phyloP scores from a whole-genome alignment of 37 sponge, comb jelly and placozoan species.

The Theonella swinhoei region DNA sequence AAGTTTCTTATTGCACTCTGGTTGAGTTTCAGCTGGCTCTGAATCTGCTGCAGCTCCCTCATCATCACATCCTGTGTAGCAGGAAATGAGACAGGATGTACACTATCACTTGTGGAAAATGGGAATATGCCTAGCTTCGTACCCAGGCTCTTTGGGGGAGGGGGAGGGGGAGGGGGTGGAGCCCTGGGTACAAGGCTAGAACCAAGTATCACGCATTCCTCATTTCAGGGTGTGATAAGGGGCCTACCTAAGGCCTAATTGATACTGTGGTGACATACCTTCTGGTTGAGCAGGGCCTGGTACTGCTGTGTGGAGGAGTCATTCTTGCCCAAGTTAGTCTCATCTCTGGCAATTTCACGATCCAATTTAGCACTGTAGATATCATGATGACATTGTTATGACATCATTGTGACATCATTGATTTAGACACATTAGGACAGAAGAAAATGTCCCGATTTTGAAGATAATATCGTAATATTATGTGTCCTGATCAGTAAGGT shows the following conservation, averaged over 20 bases:
- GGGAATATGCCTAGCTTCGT: too few relatives aligned
- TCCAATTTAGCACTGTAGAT: background rate
- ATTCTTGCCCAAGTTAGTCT: background rate
- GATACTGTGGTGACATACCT: background rate
- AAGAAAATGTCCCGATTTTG: too few relatives aligned
- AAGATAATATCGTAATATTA: too few relatives aligned
- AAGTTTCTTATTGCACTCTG: background rate
- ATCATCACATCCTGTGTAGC: background rate
- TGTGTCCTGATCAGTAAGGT: too few relatives aligned
- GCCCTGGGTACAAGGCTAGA: too few relatives aligned
- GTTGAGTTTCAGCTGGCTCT: background rate
- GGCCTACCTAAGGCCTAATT: too few relatives aligned
- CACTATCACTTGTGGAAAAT: background rate
- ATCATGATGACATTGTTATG: background rate
- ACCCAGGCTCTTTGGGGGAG: too few relatives aligned
- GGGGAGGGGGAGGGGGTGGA: too few relatives aligned
- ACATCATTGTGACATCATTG: background rate
- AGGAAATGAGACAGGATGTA: background rate
- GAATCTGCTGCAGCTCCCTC: background rate
- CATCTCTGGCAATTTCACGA: background rate
- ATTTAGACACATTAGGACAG: background rate
- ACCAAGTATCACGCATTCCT: too few relatives aligned
- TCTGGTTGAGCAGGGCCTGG: background rate
- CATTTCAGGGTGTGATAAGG: too few relatives aligned
- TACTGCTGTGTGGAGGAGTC: background rate